Evolutionary conservation across 2,888 invertebrate species (phyloP).

Genomic region (Chaitophorus viminalis): DNA sequence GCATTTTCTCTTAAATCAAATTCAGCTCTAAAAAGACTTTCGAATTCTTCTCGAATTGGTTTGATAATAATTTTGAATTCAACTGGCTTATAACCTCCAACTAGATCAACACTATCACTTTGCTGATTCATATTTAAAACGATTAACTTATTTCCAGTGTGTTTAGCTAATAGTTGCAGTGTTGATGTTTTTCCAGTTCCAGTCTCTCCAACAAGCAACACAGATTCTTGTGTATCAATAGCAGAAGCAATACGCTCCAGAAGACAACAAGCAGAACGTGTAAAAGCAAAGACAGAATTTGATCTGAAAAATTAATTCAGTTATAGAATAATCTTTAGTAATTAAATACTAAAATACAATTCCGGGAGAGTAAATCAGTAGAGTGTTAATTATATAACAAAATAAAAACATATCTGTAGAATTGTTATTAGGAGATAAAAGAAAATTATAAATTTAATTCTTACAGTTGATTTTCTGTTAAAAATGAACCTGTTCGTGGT

Average conservation of each 20-base stretch:
- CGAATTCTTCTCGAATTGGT: conserved; percentile 85
- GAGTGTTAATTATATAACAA: too few species aligned
- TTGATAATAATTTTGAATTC: conserved; percentile 85
- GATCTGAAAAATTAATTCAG: conserved; percentile 37
- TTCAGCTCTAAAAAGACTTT: conserved; percentile 77
- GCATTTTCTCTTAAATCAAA: conserved; percentile 83
- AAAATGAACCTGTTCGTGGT: conserved; percentile 65
- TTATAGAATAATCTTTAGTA: background rate
- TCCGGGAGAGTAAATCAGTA: too few species aligned
- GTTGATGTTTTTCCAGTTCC: conserved; percentile 98
- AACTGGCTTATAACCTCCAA: conserved; percentile 96
- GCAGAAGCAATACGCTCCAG: conserved; percentile 90
- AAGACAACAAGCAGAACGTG: conserved; percentile 81
- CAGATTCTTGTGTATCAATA: conserved; percentile 85
- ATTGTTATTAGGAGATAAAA: background rate
- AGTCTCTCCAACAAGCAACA: conserved; percentile 96
- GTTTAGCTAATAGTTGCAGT: conserved; percentile 88
- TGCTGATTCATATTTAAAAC: conserved; percentile 99
- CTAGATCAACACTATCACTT: conserved; percentile 93
- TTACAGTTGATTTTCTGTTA: conserved; percentile 17
- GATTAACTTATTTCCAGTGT: conserved; percentile 83
- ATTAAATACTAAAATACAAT: too few species aligned
- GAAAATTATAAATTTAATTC: conserved; percentile 6
- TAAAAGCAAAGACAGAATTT: conserved; percentile 78
- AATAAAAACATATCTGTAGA: too few species aligned